Base-by-base conservation (phyloP, 2,797 vertebrate species). In the Chiroxiphia lanceolata region DNA sequence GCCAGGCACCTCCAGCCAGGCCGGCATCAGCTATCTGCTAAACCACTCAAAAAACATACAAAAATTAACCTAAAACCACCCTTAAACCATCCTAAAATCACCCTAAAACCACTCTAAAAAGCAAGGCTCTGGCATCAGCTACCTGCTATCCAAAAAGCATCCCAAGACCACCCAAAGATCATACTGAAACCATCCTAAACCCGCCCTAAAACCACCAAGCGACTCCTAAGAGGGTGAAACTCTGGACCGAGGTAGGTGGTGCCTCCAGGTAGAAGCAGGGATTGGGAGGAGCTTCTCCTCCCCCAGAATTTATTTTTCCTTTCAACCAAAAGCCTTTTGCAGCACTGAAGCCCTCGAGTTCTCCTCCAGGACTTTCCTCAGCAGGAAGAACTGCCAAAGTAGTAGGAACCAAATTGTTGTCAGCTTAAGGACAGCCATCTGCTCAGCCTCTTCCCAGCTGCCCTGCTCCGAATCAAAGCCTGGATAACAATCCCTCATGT, bases 361-460 rank as follows among this genome's bases (percentile, higher is more conserved):
- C 93, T 82, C 74, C 59, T 67, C 77, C 44, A 84, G 85, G 94
- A 72, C 93, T 82, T 67, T 84, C 91, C 89, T 93, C 16, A 0
- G 87, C 74, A 56, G 91, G 3, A 31, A 92, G 65, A 77, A 65
- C 60, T 94, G 95, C 95, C 95, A 96, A 96, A 96, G 89, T 86
- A 96, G 95, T 92, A 96, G 95, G 95, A 96, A 94, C 91, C 88
- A 70, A 94, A 95, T 10, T 88, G 95, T 87, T 96, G 94, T 95
- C 95, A 94, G 91, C 93, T 96, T 90, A 79, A 90, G 94, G 95
- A 82, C 93, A 91, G 93, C 89, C 94, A 95, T 95, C 91, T 95
- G 93, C 93, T 95, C 93, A 95, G 96, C 56, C 84, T 97, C 90
- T 85, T 85, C 76, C 87, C 94, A 90, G 91, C 95, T 92, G 94